phyloP scores from a whole-genome alignment of 2,888 invertebrate genomes.

The Patella depressa region DNA sequence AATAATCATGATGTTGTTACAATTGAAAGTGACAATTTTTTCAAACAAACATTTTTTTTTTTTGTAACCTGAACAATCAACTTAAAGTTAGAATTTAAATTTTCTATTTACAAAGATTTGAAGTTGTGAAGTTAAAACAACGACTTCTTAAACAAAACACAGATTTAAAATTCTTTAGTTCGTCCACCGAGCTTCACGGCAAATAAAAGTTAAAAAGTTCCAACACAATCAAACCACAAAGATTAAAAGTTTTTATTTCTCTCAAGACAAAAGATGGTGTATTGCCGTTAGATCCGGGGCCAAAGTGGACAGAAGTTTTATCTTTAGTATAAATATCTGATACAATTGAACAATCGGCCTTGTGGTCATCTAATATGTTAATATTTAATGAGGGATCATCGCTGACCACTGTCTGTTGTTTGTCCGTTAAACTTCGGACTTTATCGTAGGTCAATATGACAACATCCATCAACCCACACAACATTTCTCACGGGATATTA shows the following conservation, averaged over 20 bases:
- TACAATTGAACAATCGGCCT: background rate
- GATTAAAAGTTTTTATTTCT: too few relatives aligned
- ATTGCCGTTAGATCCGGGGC: background rate
- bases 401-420: background rate
- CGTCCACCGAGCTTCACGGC: background rate
- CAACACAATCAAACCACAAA: too few relatives aligned
- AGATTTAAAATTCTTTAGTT: background rate
- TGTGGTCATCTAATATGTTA: conserved; percentile 5
- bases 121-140: background rate
- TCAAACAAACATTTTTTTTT: too few relatives aligned
- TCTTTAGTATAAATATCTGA: conserved; percentile 3
- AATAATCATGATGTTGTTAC: too few relatives aligned
- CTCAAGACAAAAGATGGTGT: background rate
- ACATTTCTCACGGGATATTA: too few relatives aligned
- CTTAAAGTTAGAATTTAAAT: too few relatives aligned
- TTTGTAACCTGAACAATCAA: too few relatives aligned
- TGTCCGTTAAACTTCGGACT: background rate
- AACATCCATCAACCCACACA: too few relatives aligned
- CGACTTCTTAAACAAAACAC: background rate
- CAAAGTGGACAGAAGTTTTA: background rate
- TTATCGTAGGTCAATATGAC: background rate
- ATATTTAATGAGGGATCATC: background rate
- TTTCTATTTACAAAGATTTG: too few relatives aligned
- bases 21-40: too few relatives aligned
- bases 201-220: too few relatives aligned